Base-by-base conservation (phyloP, 2,888 invertebrate genomes). In the Charanyca ferruginea region DNA sequence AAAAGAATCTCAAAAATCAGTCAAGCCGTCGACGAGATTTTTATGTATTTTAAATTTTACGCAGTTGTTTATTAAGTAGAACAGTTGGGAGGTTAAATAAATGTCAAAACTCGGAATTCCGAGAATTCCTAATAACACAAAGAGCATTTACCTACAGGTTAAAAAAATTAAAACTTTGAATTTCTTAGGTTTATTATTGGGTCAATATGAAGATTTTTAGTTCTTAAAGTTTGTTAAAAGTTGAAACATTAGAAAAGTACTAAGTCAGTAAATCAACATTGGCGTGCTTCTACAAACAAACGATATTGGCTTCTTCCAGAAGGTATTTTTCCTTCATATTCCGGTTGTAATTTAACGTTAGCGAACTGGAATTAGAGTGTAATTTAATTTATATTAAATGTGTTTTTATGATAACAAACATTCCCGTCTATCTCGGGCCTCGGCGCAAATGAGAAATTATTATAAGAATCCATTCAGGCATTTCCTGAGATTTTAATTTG, bases 341-440 rank as follows among this genome's bases (percentile, higher is more conserved):
- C n/a, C n/a, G n/a, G n/a, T 68, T 77, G 77, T 79, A 81, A 79
- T 81, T 81, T 71, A 78, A 82, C 58, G 74, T 66, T 72, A 66
- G 73, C 70, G 73, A 81, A 81, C 80, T 78, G 67, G 73, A 83
- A 85, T 84, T 78, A 80, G 68, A 73, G 77, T 76, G 75, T 85
- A 84, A 86, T 86, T 84, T 85, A 80, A 86, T 86, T 82, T 74
- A 73, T 71, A 84, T 83, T 86, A 85, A 87, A 84, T 86, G 80
- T 81, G 80, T 87, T 85, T 86, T 85, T 84, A 85, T 83, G 77
- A 80, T 84, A 83, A 79, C 73, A 80, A 80, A 81, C 77, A 80
- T 82, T 74, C 73, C 73, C 60, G 71, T 60, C 62, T 62, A 71
- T 69, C 78, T 73, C 66, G 61, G 65, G 69, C 68, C 78, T 73